A percentile compares a stretch with the other conserved stretches of the same genome.
These are phyloP conservation scores for Balanococcus diminutus DNA, from an alignment of 2,888 invertebrate species.

Conservation along the genomic window DNA sequence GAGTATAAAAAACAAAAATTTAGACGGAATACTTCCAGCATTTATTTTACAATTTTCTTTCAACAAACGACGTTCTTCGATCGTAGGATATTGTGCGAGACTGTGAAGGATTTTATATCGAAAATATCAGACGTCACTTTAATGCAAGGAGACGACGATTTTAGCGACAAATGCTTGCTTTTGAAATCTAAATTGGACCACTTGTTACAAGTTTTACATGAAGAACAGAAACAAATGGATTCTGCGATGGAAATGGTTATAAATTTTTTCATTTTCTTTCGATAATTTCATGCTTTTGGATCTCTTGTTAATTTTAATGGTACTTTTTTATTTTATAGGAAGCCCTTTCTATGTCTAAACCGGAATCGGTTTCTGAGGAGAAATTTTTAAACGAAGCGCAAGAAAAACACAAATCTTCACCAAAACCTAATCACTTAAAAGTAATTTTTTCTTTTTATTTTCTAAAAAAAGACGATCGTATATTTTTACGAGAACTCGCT, in stretches of 20 bases:
- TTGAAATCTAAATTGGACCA: slow-evolving; percentile 78
- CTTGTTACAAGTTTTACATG: slow-evolving; percentile 73
- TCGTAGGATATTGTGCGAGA: slow-evolving; percentile 73
- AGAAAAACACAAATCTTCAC: slow-evolving; percentile 1
- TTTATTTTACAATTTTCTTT: background rate
- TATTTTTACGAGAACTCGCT: no score
- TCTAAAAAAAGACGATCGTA: no score
- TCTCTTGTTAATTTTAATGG: background rate
- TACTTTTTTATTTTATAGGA: background rate
- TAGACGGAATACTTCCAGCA: no score
- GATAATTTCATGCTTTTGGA: background rate
- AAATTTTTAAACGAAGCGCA: background rate
- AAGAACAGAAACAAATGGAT: slow-evolving; percentile 58
- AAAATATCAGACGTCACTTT: slow-evolving; percentile 68
- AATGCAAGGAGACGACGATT: slow-evolving; percentile 67
- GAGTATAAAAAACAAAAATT: slow-evolving; percentile 59
- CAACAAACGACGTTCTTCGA: background rate
- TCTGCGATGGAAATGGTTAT: slow-evolving; percentile 56
- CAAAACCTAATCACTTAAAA: slow-evolving; percentile 21
- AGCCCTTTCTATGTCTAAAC: background rate
- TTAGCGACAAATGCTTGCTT: slow-evolving; percentile 73
- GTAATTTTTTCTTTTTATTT: background rate
- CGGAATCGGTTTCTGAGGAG: background rate
- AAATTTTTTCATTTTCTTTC: no score
- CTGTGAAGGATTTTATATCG: slow-evolving; percentile 76